Evolutionary conservation across 1,140 invertebrate species (phyloP).

Genomic region (Pararge aegeria): DNA sequence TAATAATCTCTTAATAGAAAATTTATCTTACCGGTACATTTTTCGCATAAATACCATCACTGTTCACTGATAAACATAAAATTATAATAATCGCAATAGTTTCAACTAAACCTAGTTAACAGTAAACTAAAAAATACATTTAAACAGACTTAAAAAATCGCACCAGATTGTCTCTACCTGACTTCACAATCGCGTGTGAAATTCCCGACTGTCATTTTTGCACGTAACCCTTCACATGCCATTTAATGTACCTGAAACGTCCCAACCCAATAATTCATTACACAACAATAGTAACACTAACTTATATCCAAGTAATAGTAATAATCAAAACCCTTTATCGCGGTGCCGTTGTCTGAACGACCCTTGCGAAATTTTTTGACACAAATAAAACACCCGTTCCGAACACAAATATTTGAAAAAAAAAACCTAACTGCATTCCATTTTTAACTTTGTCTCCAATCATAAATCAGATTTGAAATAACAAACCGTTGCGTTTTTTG

Average conservation of each 20-base stretch:
- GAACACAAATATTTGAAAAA: slow-evolving; percentile 76
- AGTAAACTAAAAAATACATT: background rate
- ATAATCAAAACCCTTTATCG: slow-evolving; percentile 66
- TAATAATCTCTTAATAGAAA: too few species aligned
- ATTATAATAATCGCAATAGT: background rate
- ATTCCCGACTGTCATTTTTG: slow-evolving; percentile 64
- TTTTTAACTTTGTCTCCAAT: slow-evolving; percentile 67
- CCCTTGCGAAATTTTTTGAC: slow-evolving; percentile 73
- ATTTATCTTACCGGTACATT: background rate
- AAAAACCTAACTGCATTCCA: slow-evolving; percentile 32
- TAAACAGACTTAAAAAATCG: background rate
- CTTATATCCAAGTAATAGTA: slow-evolving; percentile 72
- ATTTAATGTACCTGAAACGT: slow-evolving; percentile 76
- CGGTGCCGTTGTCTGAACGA: slow-evolving; percentile 56
- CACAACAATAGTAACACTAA: slow-evolving; percentile 68
- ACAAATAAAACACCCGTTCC: slow-evolving; percentile 76
- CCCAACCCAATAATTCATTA: slow-evolving; percentile 79
- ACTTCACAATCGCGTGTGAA: slow-evolving; percentile 72
- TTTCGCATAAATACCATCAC: too few species aligned
- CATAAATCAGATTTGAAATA: slow-evolving; percentile 73
- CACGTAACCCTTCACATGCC: slow-evolving; percentile 71
- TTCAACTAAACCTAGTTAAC: background rate
- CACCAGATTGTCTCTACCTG: slow-evolving; percentile 44
- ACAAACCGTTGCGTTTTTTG: slow-evolving; percentile 63
- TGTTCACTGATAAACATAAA: background rate